phyloP scores from a whole-genome alignment of 1,140 invertebrate genomes.

The Conopomorpha cramerella region DNA sequence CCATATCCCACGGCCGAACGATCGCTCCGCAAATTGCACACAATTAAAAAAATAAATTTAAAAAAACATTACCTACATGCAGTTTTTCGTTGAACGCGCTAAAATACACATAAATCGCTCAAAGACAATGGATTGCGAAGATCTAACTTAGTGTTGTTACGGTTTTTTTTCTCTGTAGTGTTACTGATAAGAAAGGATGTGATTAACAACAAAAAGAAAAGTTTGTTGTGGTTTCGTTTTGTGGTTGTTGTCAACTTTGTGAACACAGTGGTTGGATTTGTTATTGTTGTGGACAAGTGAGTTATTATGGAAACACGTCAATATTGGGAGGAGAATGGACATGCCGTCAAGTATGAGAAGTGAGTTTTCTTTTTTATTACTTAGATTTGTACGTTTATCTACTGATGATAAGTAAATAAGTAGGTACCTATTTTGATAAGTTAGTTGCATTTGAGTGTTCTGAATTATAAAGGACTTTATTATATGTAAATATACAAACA shows the following conservation, averaged over 20 bases:
- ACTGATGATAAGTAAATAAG: no score
- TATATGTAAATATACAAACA: no score
- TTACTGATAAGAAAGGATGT: not conserved
- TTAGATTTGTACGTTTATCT: no score
- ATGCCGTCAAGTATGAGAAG: conserved; percentile 50
- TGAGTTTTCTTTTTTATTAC: no score
- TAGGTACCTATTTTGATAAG: no score
- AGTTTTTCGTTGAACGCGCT: conserved; percentile 16
- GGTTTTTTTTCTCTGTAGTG: not conserved
- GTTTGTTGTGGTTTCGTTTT: no score
- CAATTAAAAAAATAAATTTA: not conserved
- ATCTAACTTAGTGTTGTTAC: conserved; percentile 15
- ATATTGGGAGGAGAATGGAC: conserved; percentile 51
- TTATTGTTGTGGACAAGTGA: conserved; percentile 16
- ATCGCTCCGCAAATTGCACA: conserved; percentile 6
- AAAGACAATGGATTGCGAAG: conserved; percentile 19
- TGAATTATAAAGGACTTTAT: no score
- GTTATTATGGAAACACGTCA: conserved; percentile 45
- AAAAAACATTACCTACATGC: conserved; percentile 9
- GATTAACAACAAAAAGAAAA: not conserved
- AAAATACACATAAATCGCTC: conserved; percentile 10
- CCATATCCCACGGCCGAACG: conserved; percentile 4
- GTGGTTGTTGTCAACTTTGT: conserved; percentile 4
- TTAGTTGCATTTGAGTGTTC: no score
- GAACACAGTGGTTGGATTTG: conserved; percentile 18